Base-by-base conservation (phyloP, 2,797 vertebrate genomes). In the Sebastes dallii region DNA sequence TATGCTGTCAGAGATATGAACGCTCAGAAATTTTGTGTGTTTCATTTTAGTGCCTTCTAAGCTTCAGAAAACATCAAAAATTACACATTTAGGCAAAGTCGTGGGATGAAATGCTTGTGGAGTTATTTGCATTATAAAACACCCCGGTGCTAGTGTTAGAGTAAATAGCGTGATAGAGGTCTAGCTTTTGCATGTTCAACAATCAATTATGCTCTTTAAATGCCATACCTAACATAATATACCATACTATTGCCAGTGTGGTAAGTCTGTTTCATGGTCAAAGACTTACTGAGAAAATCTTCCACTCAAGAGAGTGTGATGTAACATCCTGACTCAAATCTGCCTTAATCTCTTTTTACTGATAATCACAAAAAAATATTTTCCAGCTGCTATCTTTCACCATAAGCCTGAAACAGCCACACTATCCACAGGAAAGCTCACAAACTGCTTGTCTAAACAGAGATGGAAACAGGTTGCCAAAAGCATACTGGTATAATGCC, bases 301-400 rank as follows among this genome's bases (percentile, higher is more conserved):
- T 76, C 62, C 42, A 77, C 66, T 76, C 60, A 59, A 79, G 75
- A 72, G 64, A 86, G n/a, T 74, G 71, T 74, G 72, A 77, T 66
- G 77, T 58, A 83, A 81, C 64, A 82, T 74, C 46, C 71, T 65
- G 77, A 86, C 70, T 76, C 27, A 89, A 76, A 83, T 84, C 84
- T 77, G 34, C 70, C 27, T 84, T 80, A 78, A 86, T 85, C 74
- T 83, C 42, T 3, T 75, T 75, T 80, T 32, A 74, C 78, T 67
- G 66, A 87, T 74, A 70, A 29, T 68, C 66, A 72, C 54, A 52
- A 65, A 81, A 27, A 36, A 72, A 76, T 66, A 80, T 76, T 70
- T 70, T 77, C 16, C 59, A 77, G 64, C 46, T 34, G 24, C 30
- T 66, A 18, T 90, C 70, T 86, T 76, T 81, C 71, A 84, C 30